Evolutionary conservation across 1,140 invertebrate species (phyloP).

Genomic region (Bursaphelenchus mucronatus): DNA sequence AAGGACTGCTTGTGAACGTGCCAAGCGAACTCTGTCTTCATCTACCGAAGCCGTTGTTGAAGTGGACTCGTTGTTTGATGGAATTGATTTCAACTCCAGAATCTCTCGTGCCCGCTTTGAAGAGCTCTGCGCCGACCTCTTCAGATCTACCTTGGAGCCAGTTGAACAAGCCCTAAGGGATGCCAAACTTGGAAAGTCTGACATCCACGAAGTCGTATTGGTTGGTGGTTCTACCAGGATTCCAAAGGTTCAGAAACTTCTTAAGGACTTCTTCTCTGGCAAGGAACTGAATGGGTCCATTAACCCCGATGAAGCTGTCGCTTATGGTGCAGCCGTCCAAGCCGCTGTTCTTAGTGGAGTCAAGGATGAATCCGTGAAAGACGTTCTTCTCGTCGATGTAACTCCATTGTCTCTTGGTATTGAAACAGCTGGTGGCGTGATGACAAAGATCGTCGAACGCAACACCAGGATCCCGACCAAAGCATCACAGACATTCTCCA

Average conservation of each 20-base stretch:
- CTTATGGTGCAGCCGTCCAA: constrained; percentile 64
- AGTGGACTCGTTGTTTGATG: background rate
- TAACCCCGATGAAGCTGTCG: constrained; percentile 26
- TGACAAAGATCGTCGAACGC: constrained; percentile 88
- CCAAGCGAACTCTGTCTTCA: constrained; percentile 81
- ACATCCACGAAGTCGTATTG: constrained; percentile 61
- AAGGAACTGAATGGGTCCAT: constrained; percentile 16
- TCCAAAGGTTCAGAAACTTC: constrained; percentile 59
- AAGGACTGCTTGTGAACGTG: constrained; percentile 83
- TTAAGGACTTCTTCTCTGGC: constrained; percentile 50
- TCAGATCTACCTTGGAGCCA: constrained; percentile 42
- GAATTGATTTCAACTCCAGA: constrained; percentile 76
- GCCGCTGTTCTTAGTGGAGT: constrained; percentile 80
- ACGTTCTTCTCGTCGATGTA: constrained; percentile 84
- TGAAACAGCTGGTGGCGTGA: constrained; percentile 92
- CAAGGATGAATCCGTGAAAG: constrained; percentile 79
- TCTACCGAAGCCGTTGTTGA: background rate
- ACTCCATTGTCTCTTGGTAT: constrained; percentile 90
- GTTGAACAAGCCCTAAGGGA: constrained; percentile 23
- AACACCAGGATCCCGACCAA: constrained; percentile 66
- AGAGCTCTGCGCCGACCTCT: constrained; percentile 83
- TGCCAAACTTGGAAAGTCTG: constrained; percentile 22
- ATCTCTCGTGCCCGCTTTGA: constrained; percentile 88
- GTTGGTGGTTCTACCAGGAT: constrained; percentile 62
- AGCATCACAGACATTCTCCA: constrained; percentile 49